Evolutionary conservation across 2,888 invertebrate species (phyloP), one percentile per base, ranked within the genome.

Genomic region (Endomychus coccineus): DNA sequence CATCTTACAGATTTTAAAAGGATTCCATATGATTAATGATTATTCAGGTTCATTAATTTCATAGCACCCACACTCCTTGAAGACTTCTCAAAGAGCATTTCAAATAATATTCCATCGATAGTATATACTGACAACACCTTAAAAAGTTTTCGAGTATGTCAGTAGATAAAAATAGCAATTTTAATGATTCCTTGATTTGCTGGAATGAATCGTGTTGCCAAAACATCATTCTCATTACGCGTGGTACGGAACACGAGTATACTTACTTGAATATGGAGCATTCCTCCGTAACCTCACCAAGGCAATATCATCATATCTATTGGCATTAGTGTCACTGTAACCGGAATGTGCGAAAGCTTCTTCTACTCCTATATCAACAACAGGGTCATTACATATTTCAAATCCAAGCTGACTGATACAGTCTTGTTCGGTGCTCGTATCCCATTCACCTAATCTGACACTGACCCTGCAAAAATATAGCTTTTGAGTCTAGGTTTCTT

Each of bases 201-300:
- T n/a, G n/a, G n/a, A n/a, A n/a, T n/a, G n/a, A n/a, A n/a, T n/a
- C n/a, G n/a, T 19, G 21, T 19, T 19, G n/a, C 21, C 6, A 19
- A 19, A 19, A 19, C 21, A 19, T 19, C n/a, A n/a, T 19, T 19
- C 6, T 7, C 6, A 19, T 19, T 19, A 19, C n/a, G n/a, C n/a
- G 6, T 19, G n/a, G 6, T 19, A 19, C n/a, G 6, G n/a, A n/a
- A 7, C 21, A 19, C 21, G n/a, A 19, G 21, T n/a, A 19, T 28
- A 44, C 38, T 50, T 52, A 75, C 75, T 66, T 25, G 68, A 60
- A 48, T 62, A 72, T 17, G 39, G 42, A 6, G 67, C 72, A 34
- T 68, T 52, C 27, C 52, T 55, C 1, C 68, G 58, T 14, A 78
- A 55, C 40, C 71, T 64, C 1, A 75, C 61, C 5, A 83, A 51